Conservation (phyloP, 92 coral and sea anemone genomes). For the Siderastrea siderea region DNA sequence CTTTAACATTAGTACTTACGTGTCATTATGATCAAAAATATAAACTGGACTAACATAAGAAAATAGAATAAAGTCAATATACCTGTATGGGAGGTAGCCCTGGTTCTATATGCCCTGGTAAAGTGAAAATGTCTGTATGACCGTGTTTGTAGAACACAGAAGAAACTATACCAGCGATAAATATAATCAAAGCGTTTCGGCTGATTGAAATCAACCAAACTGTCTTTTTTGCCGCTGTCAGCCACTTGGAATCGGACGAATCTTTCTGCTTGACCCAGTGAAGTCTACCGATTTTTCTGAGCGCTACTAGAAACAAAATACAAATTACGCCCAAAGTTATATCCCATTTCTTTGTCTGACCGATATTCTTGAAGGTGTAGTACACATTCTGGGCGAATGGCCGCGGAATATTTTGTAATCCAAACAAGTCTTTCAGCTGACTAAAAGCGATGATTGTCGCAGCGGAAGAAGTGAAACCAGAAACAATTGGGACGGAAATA, state of each 20-base stretch:
- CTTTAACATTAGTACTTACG: not conserved
- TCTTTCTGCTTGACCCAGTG: conserved; percentile 79
- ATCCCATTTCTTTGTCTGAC: conserved; percentile 89
- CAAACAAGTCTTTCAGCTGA: conserved; percentile 93
- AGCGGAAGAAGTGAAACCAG: conserved; percentile 97
- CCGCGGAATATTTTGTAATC: conserved; percentile 85
- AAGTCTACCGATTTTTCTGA: conserved; percentile 86
- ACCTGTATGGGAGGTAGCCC: conserved; percentile 96
- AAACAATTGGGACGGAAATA: conserved; percentile 92
- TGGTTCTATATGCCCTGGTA: conserved; percentile 83
- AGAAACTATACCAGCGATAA: conserved; percentile 81
- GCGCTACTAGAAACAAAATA: conserved; percentile 60
- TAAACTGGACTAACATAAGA: not conserved
- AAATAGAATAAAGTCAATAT: not conserved
- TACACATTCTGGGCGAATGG: conserved; percentile 81
- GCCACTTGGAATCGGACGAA: conserved; percentile 65
- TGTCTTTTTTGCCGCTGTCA: conserved; percentile 77
- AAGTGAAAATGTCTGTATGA: conserved; percentile 73
- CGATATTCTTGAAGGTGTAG: conserved; percentile 86
- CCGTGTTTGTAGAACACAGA: conserved; percentile 80
- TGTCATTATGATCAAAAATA: not conserved
- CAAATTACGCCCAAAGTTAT: conserved; percentile 86
- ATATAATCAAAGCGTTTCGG: conserved; percentile 84
- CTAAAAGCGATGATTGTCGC: conserved; percentile 94
- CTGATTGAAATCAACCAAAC: conserved; percentile 87